Base-by-base conservation (phyloP, 64 coral and sea anemone species). In the Orbicella faveolata region DNA sequence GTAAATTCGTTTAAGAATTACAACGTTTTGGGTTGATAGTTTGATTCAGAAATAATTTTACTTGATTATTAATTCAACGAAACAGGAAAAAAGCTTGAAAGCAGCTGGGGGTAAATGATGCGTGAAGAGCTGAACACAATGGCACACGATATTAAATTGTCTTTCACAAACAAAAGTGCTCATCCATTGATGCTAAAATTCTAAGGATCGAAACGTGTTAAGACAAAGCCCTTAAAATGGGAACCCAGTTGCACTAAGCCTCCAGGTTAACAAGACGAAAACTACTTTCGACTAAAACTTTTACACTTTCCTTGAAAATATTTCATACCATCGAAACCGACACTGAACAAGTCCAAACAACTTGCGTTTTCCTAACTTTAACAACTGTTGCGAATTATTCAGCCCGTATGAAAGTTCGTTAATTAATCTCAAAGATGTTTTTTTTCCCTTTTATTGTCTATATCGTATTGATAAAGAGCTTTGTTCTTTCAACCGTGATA, bases 361-460 rank as follows among this genome's bases (percentile, higher is more conserved):
- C 16, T 78, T 78, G 36, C 75, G 16, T 6, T 77, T 21, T 78
- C 36, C 41, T 44, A 2, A 39, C 36, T 44, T 48, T 52, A 7
- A 44, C 41, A 48, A 52, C 21, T 52, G 37, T 51, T 51, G 23
- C 75, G 18, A 78, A 78, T 48, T 41, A 12, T 52, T 15, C 51
- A 23, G 19, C 20, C 36, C 48, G 16, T 6, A 26, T 26, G 68
- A 70, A 84, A 26, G 19, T 52, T 70, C 61, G 41, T 85, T 85
- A 85, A 85, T 70, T 72, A 65, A 73, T 85, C 36, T 30, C 65
- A 72, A 85, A 85, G 82, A 11, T 72, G 39, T 84, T 72, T 85
- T 85, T 30, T 52, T 68, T 52, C 37, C 37, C 19, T 66, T 67
- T 83, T 44, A 67, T 83, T 83, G 62, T 83, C 80, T 67, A 20